Evolutionary conservation across 2,888 invertebrate species (phyloP), one percentile per base, ranked within the genome.

Genomic region (Tribolium freemani): DNA sequence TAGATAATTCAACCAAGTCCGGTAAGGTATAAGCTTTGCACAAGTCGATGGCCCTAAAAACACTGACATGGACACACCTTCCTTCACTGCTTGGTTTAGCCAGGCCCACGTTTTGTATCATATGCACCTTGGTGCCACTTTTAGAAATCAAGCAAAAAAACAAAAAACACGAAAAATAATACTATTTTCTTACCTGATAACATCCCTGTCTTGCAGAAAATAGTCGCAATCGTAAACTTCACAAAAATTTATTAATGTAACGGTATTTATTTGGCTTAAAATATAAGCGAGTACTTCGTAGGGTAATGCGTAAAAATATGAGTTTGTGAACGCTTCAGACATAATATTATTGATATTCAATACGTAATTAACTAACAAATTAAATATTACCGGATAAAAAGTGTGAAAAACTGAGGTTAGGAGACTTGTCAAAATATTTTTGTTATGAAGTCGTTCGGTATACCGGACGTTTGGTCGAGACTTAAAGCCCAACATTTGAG

Each of bases 261-360:
- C 20, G 0, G 67, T 60, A 16, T 58, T 53, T 8, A 71, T 57
- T 44, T 58, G n/a, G 11, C 54, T 11, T 16, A 71, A 54, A 9
- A 71, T 58, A n/a, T 45, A 31, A 5, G 60, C 10, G 6, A 71
- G 21, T n/a, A 71, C 20, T 60, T 71, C 71, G n/a, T 67, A 51
- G 10, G 71, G 60, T 9, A 71, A 38, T n/a, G 5, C 2, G n/a
- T 45, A 11, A 13, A 71, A 71, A 16, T 71, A 56, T 0, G 69
- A 70, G 13, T 70, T 16, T 31, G 45, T 10, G 16, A 67, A 67
- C 3, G 8, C 2, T 54, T 66, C 21, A 11, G 46, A 13, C 56
- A 56, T 66, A 10, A 16, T 16, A 13, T 26, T 26, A n/a, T 3
- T 10, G 9, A 58, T 9, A 26, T 26, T 1, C 4, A 11, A 13